Evolutionary conservation across 2,113 vertebrate species (phyloP).

Genomic region (Galeopterus variegatus): DNA sequence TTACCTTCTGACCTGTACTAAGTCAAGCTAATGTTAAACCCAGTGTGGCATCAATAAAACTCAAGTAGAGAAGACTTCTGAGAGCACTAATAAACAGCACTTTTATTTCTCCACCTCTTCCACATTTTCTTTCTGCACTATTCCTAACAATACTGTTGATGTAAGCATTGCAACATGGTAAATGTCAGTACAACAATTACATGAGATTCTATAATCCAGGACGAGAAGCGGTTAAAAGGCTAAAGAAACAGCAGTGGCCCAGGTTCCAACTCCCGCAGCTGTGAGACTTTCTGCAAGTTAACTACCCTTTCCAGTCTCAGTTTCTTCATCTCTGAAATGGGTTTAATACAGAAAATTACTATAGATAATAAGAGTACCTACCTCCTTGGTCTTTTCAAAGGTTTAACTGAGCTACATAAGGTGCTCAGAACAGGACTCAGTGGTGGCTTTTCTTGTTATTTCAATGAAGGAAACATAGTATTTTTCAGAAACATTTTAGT

Average conservation of each 20-base stretch:
- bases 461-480: not conserved
- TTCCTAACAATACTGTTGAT: not conserved
- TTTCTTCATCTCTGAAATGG: not conserved
- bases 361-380: too few species aligned
- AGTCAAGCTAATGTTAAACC: not conserved
- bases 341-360: too few species aligned
- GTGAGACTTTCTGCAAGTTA: not conserved
- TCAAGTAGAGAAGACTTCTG: not conserved
- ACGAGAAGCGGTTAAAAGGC: not conserved
- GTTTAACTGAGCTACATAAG: not conserved
- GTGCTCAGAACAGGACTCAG: too few species aligned
- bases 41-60: too few species aligned
- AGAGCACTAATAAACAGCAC: rapidly evolving
- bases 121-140: not conserved
- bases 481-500: not conserved
- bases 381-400: not conserved
- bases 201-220: not conserved
- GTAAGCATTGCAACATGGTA: not conserved
- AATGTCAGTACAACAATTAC: not conserved
- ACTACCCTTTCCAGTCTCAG: not conserved
- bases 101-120: not conserved
- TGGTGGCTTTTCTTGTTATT: too few species aligned
- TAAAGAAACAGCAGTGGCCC: not conserved
- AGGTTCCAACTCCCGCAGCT: not conserved
- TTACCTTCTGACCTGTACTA: not conserved